Percentiles rank a stretch among this genome's conserved stretches.
phyloP scores from a whole-genome alignment of 2,797 vertebrate genomes.

The Scyliorhinus canicula region DNA sequence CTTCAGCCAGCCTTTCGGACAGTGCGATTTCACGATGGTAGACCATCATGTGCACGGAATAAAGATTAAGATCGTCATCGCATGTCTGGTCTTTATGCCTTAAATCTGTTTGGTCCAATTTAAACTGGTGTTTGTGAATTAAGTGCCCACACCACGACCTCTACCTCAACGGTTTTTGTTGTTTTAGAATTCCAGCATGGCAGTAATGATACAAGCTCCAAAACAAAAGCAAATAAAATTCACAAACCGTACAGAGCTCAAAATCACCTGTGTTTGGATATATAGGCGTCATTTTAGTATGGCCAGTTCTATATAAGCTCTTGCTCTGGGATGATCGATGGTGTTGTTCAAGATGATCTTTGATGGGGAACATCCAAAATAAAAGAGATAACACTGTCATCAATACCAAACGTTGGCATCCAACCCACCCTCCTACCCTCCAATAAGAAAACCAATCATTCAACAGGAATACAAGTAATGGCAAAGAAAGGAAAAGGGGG shows the following conservation, averaged over 20 bases:
- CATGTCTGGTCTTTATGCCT: neutral
- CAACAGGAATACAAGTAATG: neutral
- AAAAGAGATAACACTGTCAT: slow-evolving; percentile 32
- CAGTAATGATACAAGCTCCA: neutral
- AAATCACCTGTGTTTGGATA: slow-evolving; percentile 35
- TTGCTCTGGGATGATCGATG: slow-evolving; percentile 36
- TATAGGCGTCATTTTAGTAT: slow-evolving; percentile 33
- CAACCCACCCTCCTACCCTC: neutral
- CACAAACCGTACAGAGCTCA: slow-evolving; percentile 23
- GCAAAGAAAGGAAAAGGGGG: neutral
- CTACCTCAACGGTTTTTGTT: neutral
- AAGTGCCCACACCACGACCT: neutral
- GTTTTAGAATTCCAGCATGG: neutral
- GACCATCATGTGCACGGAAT: neutral
- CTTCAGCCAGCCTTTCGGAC: neutral
- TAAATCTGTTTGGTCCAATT: neutral
- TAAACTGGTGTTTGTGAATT: neutral
- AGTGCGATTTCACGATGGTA: neutral
- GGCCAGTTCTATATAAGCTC: slow-evolving; percentile 35
- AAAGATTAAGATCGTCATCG: neutral
- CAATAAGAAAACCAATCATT: neutral
- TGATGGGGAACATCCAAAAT: slow-evolving; percentile 20
- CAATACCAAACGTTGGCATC: slow-evolving; percentile 32
- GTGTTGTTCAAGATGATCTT: slow-evolving; percentile 38
- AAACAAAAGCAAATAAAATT: neutral